phyloP scores from a whole-genome alignment of 1,140 invertebrate genomes.

The Babylonia areolata region DNA sequence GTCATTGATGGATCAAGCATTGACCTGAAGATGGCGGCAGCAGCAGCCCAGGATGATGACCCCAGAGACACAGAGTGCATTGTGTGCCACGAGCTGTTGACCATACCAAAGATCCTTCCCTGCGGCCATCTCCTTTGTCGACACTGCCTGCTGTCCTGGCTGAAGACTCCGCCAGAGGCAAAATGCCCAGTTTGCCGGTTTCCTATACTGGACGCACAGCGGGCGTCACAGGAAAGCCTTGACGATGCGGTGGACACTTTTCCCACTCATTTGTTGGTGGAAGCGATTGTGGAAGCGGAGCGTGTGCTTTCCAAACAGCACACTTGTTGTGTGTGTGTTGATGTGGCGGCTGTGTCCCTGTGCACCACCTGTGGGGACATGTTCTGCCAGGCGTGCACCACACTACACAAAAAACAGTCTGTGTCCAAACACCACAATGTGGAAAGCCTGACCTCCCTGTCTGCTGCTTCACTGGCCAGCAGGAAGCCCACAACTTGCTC shows the following conservation, averaged over 20 bases:
- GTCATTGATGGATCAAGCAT: no score
- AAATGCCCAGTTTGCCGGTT: neutral
- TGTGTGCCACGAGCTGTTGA: neutral
- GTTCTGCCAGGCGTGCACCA: neutral
- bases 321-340: slow-evolving; percentile 15
- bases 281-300: slow-evolving; percentile 3
- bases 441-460: neutral
- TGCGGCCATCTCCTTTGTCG: slow-evolving; percentile 22
- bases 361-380: slow-evolving; percentile 1
- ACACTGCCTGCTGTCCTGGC: neutral
- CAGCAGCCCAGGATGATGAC: neutral
- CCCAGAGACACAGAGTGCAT: neutral
- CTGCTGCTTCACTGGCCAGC: neutral
- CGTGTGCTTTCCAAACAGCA: neutral
- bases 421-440: neutral
- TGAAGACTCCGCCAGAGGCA: neutral
- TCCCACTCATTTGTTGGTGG: slow-evolving; percentile 11
- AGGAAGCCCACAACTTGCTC: neutral
- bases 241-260: neutral
- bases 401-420: neutral
- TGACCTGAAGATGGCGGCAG: neutral
- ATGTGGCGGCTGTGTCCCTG: neutral
- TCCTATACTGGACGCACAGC: neutral
- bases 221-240: neutral
- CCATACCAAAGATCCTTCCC: slow-evolving; percentile 7